Conservation (phyloP, 2,113 vertebrate species). For the Xyliphius kryptos region DNA sequence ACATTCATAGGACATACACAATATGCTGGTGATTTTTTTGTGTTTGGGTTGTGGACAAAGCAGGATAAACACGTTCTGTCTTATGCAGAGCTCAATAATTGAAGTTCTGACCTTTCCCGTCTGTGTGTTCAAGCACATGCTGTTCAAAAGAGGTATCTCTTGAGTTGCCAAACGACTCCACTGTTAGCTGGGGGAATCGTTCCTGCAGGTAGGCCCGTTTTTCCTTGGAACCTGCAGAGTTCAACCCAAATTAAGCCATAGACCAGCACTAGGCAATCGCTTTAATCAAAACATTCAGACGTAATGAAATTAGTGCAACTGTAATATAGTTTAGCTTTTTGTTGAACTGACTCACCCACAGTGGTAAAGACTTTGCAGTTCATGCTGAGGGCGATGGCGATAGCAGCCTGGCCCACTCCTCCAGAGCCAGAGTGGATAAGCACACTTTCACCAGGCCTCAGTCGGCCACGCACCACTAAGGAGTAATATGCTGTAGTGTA, state of each 20-base stretch:
- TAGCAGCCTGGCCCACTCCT: constrained; percentile 93
- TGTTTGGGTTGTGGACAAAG: too few relatives aligned
- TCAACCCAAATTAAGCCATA: too few relatives aligned
- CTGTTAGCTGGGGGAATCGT: constrained; percentile 78
- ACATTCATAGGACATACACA: too few relatives aligned
- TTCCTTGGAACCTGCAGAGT: constrained; percentile 74
- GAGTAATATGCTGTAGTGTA: constrained; percentile 92
- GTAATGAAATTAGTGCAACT: too few relatives aligned
- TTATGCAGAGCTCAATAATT: too few relatives aligned
- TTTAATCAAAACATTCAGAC: too few relatives aligned
- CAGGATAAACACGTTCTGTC: too few relatives aligned
- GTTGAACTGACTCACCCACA: constrained; percentile 71
- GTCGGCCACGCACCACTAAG: constrained; percentile 79
- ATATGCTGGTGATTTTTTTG: too few relatives aligned
- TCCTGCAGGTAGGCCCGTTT: constrained; percentile 81
- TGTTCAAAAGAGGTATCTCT: constrained; percentile 81
- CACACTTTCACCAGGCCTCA: constrained; percentile 73
- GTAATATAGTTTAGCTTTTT: too few relatives aligned
- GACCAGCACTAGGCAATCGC: too few relatives aligned
- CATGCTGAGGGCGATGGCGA: constrained; percentile 85
- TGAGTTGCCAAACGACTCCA: constrained; percentile 84
- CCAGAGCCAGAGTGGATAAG: constrained; percentile 95
- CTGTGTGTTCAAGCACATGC: constrained; percentile 76
- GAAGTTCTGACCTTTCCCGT: constrained; percentile 80
- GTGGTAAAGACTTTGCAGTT: constrained; percentile 87